Evolutionary conservation across 2,113 vertebrate genomes (phyloP).

Genomic region (Pterophyllum scalare): DNA sequence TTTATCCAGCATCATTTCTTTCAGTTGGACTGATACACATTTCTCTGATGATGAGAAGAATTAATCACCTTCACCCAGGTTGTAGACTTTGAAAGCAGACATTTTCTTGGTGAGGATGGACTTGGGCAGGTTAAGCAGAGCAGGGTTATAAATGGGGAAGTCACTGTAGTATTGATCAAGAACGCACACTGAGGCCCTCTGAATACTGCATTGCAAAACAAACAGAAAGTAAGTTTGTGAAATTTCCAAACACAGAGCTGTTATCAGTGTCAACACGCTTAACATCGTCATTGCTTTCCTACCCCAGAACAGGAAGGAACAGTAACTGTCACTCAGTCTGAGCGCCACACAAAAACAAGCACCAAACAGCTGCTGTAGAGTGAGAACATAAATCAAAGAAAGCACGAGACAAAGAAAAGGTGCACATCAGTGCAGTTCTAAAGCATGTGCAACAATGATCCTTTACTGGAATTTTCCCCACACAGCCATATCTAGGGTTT

Average conservation of each 20-base stretch:
- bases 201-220: slow-evolving; percentile 82
- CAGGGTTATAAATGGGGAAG: slow-evolving; percentile 93
- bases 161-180: slow-evolving; percentile 97
- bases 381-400: background rate
- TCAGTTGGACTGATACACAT: background rate
- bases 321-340: background rate
- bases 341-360: background rate
- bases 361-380: background rate
- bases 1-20: background rate
- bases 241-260: fast-evolving
- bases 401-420: background rate
- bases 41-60: fast-evolving
- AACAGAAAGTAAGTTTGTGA: background rate
- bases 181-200: slow-evolving; percentile 92
- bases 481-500: too few relatives aligned
- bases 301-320: background rate
- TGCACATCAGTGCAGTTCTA: background rate
- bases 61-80: slow-evolving; percentile 86
- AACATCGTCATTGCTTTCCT: background rate
- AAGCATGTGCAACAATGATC: background rate
- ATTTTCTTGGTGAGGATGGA: slow-evolving; percentile 95
- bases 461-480: too few relatives aligned
- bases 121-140: slow-evolving; percentile 93
- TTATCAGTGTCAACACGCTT: fast-evolving
- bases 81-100: slow-evolving; percentile 95